Conservation (phyloP, 2,113 vertebrate species). For the Axis porcinus region DNA sequence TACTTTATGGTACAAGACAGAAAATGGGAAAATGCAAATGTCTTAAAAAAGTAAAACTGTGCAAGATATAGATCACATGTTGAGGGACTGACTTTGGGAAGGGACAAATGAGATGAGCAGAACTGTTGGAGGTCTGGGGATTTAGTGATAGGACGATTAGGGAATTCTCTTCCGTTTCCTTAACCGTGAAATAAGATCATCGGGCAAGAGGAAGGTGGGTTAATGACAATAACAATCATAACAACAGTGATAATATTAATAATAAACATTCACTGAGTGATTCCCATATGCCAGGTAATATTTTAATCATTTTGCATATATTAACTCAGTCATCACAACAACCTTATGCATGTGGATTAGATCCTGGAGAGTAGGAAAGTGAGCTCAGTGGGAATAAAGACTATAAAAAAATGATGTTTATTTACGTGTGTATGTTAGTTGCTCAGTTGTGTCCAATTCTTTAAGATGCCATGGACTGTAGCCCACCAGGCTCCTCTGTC, state of each 20-base stretch:
- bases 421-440: neutral
- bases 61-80: neutral
- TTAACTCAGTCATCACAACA: neutral
- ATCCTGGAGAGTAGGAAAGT: neutral
- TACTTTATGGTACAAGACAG: neutral
- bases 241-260: neutral
- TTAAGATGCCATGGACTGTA: neutral
- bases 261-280: neutral
- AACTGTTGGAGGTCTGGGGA: neutral
- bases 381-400: neutral
- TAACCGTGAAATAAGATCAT: neutral
- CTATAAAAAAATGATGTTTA: neutral
- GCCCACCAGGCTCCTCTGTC: neutral
- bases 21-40: neutral
- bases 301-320: neutral
- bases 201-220: neutral
- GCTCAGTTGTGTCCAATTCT: neutral
- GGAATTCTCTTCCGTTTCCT: neutral
- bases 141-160: neutral
- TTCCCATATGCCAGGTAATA: neutral
- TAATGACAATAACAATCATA: neutral
- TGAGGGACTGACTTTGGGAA: neutral
- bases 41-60: neutral
- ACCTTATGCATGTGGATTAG: neutral
- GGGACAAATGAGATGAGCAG: neutral